These are phyloP conservation scores for Ramphastos sulfuratus DNA, from an alignment of 2,113 vertebrate genomes.

Conservation along the genomic window DNA sequence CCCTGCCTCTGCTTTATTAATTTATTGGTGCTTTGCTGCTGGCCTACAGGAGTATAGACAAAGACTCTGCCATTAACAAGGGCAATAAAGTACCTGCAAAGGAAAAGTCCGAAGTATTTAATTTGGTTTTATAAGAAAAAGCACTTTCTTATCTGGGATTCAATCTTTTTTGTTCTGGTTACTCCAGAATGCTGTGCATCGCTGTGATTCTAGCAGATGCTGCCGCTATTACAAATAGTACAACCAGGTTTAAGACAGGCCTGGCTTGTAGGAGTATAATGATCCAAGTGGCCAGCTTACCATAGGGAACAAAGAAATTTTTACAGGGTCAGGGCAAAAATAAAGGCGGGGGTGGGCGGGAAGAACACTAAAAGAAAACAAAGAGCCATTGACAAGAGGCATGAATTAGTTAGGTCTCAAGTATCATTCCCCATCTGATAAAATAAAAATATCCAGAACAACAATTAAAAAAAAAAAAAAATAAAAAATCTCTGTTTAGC, in stretches of 20 bases:
- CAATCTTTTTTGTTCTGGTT: not conserved
- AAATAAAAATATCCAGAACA: constrained; percentile 57
- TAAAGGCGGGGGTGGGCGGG: not conserved
- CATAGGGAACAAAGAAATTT: constrained; percentile 29
- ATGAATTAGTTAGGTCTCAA: constrained; percentile 16
- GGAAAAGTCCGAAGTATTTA: not conserved
- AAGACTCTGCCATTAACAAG: not conserved
- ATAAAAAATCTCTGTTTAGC: not conserved
- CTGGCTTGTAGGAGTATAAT: not conserved
- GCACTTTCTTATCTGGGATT: not conserved
- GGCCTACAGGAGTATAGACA: not conserved
- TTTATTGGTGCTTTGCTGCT: not conserved
- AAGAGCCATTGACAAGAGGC: constrained; percentile 50
- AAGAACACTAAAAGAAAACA: not conserved
- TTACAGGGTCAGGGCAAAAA: constrained; percentile 23
- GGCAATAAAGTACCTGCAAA: not conserved
- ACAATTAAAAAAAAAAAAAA: constrained; percentile 14
- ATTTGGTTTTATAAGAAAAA: not conserved
- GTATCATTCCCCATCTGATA: constrained; percentile 61
- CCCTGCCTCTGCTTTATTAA: not conserved
- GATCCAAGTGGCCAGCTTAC: not conserved
- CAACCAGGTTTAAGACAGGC: not conserved
- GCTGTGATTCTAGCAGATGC: not conserved
- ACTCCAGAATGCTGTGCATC: not conserved
- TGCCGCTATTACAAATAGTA: not conserved